A percentile compares a stretch with the other conserved stretches of the same genome.
Conservation (phyloP, 2,797 vertebrate genomes). For the Eutrigla gurnardus region DNA sequence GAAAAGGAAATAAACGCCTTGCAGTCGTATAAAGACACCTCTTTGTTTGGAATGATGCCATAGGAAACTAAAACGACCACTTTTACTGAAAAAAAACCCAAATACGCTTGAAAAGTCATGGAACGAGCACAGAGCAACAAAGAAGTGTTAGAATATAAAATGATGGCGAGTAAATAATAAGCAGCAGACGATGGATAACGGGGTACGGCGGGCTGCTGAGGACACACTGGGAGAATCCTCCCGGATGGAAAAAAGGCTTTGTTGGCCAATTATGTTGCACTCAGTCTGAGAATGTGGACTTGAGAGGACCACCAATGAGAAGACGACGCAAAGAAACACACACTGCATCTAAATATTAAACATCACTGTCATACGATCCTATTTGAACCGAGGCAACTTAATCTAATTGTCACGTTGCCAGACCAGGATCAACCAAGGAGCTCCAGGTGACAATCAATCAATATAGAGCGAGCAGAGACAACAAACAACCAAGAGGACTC, state of each 20-base stretch:
- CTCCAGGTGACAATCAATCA: not conserved
- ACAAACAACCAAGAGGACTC: not conserved
- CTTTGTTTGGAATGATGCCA: conserved; percentile 11
- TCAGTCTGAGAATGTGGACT: not conserved
- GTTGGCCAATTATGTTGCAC: conserved; percentile 9
- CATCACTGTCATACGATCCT: not conserved
- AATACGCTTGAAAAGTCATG: conserved; percentile 1
- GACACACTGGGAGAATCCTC: not conserved
- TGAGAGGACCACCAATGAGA: not conserved
- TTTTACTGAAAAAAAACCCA: not conserved
- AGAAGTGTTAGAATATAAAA: not conserved
- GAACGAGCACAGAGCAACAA: not conserved
- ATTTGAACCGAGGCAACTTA: not conserved
- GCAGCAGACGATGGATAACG: not conserved
- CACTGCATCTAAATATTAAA: not conserved
- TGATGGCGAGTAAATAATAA: not conserved
- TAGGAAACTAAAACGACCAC: not conserved
- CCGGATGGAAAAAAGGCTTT: conserved; percentile 7
- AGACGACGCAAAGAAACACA: not conserved
- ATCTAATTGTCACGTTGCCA: not conserved
- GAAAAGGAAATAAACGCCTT: conserved; percentile 10
- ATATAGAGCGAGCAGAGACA: not conserved
- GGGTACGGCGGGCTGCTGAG: not conserved
- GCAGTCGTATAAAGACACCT: not conserved
- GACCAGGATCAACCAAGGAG: not conserved